phyloP scores from a whole-genome alignment of 2,888 invertebrate species.

The Cosmorhoe ocellata region DNA sequence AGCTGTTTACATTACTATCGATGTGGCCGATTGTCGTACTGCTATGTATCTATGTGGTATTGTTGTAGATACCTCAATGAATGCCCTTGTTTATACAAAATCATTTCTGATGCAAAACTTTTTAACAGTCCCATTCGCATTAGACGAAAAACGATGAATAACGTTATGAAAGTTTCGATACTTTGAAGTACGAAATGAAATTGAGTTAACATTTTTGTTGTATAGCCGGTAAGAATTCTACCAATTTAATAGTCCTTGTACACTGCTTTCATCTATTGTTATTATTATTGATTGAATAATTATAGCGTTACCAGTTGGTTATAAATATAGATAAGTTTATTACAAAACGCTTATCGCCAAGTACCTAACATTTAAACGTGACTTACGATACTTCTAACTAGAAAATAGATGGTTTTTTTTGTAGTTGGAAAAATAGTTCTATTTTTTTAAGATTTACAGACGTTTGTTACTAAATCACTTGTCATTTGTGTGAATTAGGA shows the following conservation, averaged over 20 bases:
- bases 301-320: slow-evolving; percentile 4
- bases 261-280: background rate
- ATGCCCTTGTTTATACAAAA: slow-evolving; percentile 1
- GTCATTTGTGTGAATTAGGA: no score
- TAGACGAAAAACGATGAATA: no score
- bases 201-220: no score
- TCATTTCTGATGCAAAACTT: background rate
- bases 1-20: slow-evolving; percentile 29
- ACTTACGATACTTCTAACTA: background rate
- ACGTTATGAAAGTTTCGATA: no score
- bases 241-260: background rate
- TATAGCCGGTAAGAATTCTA: no score
- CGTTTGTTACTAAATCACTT: no score
- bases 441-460: no score
- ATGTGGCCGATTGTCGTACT: slow-evolving; percentile 30
- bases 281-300: slow-evolving; percentile 5
- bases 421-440: no score
- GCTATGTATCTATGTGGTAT: background rate
- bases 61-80: slow-evolving; percentile 13
- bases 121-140: no score
- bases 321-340: slow-evolving; percentile 2
- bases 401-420: no score
- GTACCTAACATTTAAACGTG: background rate
- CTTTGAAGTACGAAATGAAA: no score
- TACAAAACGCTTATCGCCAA: slow-evolving; percentile 7